Percentiles rank a stretch among this genome's conserved stretches.
phyloP scores from a whole-genome alignment of 2,113 vertebrate species.

The Acinonyx jubatus region DNA sequence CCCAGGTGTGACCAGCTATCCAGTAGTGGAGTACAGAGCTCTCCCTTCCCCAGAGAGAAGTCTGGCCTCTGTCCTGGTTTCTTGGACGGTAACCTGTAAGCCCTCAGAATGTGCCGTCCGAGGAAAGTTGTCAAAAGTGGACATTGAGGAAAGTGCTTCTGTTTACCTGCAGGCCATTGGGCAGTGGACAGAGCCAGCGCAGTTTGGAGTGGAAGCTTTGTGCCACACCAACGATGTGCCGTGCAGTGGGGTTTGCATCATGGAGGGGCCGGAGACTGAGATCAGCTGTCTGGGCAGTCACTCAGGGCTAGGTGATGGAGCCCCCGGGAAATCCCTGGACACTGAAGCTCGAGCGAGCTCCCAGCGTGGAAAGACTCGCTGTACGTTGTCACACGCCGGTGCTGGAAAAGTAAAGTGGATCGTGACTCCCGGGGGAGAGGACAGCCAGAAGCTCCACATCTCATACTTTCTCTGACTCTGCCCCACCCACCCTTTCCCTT shows the following conservation, averaged over 20 bases:
- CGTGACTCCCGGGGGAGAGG: background rate
- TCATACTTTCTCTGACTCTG: background rate
- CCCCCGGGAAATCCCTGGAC: background rate
- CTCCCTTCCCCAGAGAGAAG: background rate
- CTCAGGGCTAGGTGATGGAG: background rate
- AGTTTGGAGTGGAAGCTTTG: background rate
- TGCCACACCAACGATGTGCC: background rate
- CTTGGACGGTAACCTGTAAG: background rate
- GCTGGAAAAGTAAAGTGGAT: background rate
- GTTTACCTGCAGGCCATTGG: background rate
- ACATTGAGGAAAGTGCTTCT: background rate
- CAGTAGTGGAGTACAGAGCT: background rate
- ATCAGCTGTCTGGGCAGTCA: background rate
- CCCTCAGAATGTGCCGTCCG: background rate
- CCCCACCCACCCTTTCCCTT: background rate
- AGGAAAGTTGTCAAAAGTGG: background rate
- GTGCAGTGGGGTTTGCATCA: background rate
- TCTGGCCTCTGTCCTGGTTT: background rate
- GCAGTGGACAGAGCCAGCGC: background rate
- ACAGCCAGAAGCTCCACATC: background rate
- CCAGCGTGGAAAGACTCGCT: background rate
- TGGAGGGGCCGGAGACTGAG: background rate
- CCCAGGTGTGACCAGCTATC: background rate
- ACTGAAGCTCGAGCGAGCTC: background rate
- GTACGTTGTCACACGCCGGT: too few relatives aligned